phyloP scores from a whole-genome alignment of 1,140 invertebrate species.

The Formica exsecta region DNA sequence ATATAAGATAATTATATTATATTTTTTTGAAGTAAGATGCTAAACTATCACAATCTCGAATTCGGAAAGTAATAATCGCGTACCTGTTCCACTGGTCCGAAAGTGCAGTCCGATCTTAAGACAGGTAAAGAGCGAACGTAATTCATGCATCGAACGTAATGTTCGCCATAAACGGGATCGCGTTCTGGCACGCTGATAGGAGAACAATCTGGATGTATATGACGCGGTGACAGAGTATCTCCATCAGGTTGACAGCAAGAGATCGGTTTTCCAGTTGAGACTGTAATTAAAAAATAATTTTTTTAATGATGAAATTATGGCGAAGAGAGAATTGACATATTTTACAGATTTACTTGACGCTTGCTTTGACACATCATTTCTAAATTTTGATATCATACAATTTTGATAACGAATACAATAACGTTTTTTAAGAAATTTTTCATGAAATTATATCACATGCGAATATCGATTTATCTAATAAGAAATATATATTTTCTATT shows the following conservation, averaged over 20 bases:
- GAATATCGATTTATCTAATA: not conserved
- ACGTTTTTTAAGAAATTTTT: not conserved
- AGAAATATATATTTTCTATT: not conserved
- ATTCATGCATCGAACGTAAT: slow-evolving; percentile 90
- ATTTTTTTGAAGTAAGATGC: slow-evolving; percentile 2
- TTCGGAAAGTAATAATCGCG: not conserved
- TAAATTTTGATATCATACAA: not conserved
- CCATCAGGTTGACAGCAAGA: slow-evolving; percentile 90
- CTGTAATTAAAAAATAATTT: slow-evolving; percentile 83
- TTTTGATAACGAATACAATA: not conserved
- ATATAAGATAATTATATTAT: not conserved
- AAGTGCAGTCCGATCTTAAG: slow-evolving; percentile 91
- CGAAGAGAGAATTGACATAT: not conserved
- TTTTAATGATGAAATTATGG: slow-evolving; percentile 40
- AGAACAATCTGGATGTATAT: slow-evolving; percentile 92
- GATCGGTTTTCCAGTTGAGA: slow-evolving; percentile 89
- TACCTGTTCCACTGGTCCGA: slow-evolving; percentile 94
- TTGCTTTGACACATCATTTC: not conserved
- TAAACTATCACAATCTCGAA: not conserved
- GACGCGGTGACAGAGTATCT: slow-evolving; percentile 88
- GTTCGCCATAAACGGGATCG: slow-evolving; percentile 89
- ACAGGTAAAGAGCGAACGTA: slow-evolving; percentile 93
- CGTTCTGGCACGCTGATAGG: slow-evolving; percentile 91
- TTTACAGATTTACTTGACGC: not conserved
- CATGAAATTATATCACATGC: not conserved